Evolutionary conservation across 2,797 vertebrate genomes (phyloP), one percentile per base, ranked within the genome.

Genomic region (Acanthopagrus latus): DNA sequence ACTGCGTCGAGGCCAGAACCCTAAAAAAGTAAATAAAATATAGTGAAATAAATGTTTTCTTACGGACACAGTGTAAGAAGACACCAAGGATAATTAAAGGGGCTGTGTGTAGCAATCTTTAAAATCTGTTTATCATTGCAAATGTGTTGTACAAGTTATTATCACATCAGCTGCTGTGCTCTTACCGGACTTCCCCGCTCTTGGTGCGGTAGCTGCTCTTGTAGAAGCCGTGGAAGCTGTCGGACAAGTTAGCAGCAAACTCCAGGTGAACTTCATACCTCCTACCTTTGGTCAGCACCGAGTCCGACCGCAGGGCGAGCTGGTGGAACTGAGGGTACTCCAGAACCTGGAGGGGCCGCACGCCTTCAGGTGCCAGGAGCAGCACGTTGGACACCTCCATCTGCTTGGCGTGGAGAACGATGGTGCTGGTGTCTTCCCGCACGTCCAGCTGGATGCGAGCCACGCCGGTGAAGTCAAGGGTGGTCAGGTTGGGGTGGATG

Each of bases 401-500:
- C 7, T 93, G 78, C 63, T 96, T 96, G 86, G 96, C 92, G 16
- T 98, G 97, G 68, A 99, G 88, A 25, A 98, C 63, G 12, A 99
- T 60, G 6, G 65, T 41, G 18, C 64, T 86, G 38, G 96, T 97
- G 84, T 95, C 90, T 62, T 92, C 74, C 0, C 57, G 88, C 73
- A 96, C 92, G 2, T 86, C 89, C 51, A 98, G 82, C 81, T 93
- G 89, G 57, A 98, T 94, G n/a, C 93, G 92, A 0, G 93, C 92
- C 0, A 90, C 83, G 3, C 97, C 97, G 0, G 74, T 77, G 72
- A 98, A 97, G 74, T 94, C 90, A 7, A 96, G 85, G 16, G 92
- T 95, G 85, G 95, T 97, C 76, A 98, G 93, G 91, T 98, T 97
- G 47, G 96, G 97, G 7, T 99, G 97, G 81, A 99, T 84, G 80